These are phyloP conservation scores for Trachelus troglodyta DNA, from an alignment of 2,888 invertebrate species.

Conservation along the genomic window DNA sequence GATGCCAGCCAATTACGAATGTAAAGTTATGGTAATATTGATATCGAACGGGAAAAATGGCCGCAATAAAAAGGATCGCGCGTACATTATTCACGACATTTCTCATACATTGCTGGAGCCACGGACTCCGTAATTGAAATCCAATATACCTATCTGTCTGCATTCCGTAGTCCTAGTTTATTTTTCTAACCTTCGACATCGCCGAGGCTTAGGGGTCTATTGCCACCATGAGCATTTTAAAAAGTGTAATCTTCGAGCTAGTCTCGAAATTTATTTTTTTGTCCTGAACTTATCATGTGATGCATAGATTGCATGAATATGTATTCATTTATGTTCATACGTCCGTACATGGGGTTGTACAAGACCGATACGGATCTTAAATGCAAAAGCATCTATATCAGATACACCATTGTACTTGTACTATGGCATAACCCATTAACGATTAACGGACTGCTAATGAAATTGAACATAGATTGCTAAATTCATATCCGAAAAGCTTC, in stretches of 20 bases:
- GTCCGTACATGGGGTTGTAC: neutral
- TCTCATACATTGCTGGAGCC: conserved; percentile 25
- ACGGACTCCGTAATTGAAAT: conserved; percentile 37
- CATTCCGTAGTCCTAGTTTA: neutral
- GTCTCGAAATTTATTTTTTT: neutral
- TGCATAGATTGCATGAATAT: too few species aligned
- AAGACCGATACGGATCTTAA: neutral
- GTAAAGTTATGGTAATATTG: conserved; percentile 46
- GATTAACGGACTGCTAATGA: conserved; percentile 44
- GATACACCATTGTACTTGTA: neutral
- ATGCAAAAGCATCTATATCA: neutral
- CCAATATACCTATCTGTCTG: conserved; percentile 32
- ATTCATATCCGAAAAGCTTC: neutral
- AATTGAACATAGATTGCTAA: conserved; percentile 25
- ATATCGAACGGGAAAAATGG: conserved; percentile 35
- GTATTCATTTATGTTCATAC: too few species aligned
- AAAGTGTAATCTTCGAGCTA: neutral
- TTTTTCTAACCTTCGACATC: neutral
- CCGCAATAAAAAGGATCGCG: conserved; percentile 26
- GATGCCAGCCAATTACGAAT: conserved; percentile 43
- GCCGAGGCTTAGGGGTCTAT: neutral
- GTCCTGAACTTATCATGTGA: neutral
- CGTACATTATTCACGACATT: conserved; percentile 35
- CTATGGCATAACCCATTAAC: conserved; percentile 38
- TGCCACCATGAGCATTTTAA: neutral